Base-by-base conservation (phyloP, 1,140 invertebrate genomes). In the Drosophila obscura region DNA sequence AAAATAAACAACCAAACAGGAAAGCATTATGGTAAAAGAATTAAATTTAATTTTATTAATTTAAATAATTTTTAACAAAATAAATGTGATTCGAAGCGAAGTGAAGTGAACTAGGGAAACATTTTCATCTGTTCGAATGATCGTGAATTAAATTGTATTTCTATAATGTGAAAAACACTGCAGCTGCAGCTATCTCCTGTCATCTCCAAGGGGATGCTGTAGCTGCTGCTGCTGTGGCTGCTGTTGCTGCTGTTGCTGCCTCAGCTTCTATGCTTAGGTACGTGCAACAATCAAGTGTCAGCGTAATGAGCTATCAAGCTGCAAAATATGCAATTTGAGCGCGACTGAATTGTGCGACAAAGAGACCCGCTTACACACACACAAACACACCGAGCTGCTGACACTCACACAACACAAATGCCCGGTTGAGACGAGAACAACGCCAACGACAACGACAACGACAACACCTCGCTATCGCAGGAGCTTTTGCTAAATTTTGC, bases 291-390 rank as follows among this genome's bases (percentile, higher is more conserved):
- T 88, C 83, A 87, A 87, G 83, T 88, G 83, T 83, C 83, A 73
- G 84, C 79, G 75, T 87, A 87, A 88, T 87, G 83, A 87, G 83
- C 83, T 87, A 87, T 87, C 83, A 87, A 87, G 82, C 83, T 88
- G 79, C 83, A 87, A 87, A 87, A 87, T 87, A 88, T 87, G 82
- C 83, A 87, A 87, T 87, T 87, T 87, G 65, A 82, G 74, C 73
- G 74, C 52, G 41, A 75, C 43, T 75, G 73, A 75, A 67, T 68
- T 58, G 73, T 69, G 84, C 78, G 77, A 82, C 83, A 71, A 73
- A 79, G 71, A 62, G 67, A 67, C 31, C 61, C n/a, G n/a, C 62
- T 16, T 49, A 49, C 55, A 51, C 49, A 49, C 43, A 56, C 56
- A 51, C 15, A 52, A 15, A 62, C 43, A 35, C 60, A 16, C 46